Base-by-base conservation (phyloP, 1,140 invertebrate species). In the Drosophila nigrodunni region DNA sequence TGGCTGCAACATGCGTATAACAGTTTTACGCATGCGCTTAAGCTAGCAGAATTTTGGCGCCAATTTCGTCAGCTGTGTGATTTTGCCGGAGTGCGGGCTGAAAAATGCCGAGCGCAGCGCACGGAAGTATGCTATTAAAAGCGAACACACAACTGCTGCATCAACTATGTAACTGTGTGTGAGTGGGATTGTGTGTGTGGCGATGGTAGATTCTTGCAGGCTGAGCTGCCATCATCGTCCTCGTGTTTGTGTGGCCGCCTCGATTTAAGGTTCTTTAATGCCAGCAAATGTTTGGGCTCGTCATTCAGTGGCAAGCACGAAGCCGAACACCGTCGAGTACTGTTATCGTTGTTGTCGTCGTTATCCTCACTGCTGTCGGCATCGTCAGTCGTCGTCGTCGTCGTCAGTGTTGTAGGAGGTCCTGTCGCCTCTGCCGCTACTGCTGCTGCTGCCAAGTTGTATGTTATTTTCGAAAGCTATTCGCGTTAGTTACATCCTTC, bases 211-310 rank as follows among this genome's bases (percentile, higher is more conserved):
- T 88, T 88, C 85, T 88, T 88, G 85, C 80, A 90, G 49, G 77
- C 76, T 73, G 72, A 77, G 70, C 82, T 73, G 72, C 87, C 87
- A 90, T 90, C 87, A 90, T 90, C 82, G 87, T 90, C 87, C 87
- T 90, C 87, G 87, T 80, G 82, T 78, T 68, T 75, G 50, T 37
- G 15, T 66, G 59, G 47, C 64, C 52, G 68, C 74, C 69, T 77
- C 62, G 66, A 18, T 69, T 71, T 60, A 62, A 34, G 75, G 61
- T 71, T 80, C 70, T 67, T 68, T 55, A 61, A 74, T 61, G 65
- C 46, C 69, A 69, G 74, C 65, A 49, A 74, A 61, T 67, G 78
- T 55, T 74, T 60, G 50, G 77, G 68, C 54, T 68, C 77, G 77
- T 74, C 74, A 82, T 77, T 74, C 74, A 74, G 77, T 71, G 73